These are phyloP conservation scores for Grus americana DNA, from an alignment of 2,113 vertebrate genomes.

Conservation along the genomic window DNA sequence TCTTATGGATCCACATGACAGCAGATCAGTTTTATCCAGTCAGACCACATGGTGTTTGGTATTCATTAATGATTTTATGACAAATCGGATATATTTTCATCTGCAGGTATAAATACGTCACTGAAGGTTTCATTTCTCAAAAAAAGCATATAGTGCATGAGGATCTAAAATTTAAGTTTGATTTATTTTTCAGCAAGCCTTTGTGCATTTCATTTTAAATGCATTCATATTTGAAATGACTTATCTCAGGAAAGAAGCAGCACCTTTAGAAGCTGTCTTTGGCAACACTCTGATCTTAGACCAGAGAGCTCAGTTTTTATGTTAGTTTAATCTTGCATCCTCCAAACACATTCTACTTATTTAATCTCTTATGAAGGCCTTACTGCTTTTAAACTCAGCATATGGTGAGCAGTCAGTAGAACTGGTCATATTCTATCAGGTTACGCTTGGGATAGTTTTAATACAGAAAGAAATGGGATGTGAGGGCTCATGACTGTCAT, in stretches of 20 bases:
- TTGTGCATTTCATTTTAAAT: background rate
- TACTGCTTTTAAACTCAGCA: background rate
- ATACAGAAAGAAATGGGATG: background rate
- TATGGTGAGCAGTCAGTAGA: background rate
- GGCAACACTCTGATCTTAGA: background rate
- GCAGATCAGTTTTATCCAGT: background rate
- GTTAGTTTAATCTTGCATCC: background rate
- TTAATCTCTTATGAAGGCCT: background rate
- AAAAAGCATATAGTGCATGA: background rate
- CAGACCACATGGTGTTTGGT: background rate
- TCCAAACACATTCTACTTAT: background rate
- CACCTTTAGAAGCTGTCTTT: background rate
- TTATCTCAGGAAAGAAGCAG: background rate
- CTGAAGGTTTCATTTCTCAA: background rate
- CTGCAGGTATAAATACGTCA: background rate
- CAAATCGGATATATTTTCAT: background rate
- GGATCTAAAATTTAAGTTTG: background rate
- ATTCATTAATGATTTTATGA: slow-evolving; percentile 32
- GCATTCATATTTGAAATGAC: background rate
- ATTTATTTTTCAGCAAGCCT: background rate
- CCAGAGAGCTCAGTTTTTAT: background rate
- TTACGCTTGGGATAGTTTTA: background rate
- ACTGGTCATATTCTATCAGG: background rate
- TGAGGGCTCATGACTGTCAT: background rate
- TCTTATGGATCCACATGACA: background rate